Conservation (phyloP, 2,888 invertebrate species). For the Helobdella robusta region DNA sequence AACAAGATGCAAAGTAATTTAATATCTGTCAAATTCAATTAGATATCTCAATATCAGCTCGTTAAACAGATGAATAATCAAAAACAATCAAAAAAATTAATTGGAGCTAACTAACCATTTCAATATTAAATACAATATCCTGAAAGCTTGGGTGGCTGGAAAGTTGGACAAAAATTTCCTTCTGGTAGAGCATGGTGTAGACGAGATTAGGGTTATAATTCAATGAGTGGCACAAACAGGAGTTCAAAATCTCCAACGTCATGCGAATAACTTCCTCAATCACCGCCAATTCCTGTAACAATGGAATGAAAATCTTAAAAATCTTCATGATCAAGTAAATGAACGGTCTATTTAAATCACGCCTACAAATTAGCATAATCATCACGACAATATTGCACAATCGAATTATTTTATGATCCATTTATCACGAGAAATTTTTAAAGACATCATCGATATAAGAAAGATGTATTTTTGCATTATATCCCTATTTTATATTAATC, state of each 20-base stretch:
- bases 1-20: slow-evolving; percentile 60
- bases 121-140: slow-evolving; percentile 83
- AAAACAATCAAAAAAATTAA: not conserved
- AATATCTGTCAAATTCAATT: slow-evolving; percentile 54
- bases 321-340: too few relatives aligned
- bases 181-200: slow-evolving; percentile 85
- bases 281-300: slow-evolving; percentile 64
- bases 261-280: slow-evolving; percentile 91
- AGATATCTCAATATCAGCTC: not conserved
- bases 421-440: too few relatives aligned
- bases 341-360: too few relatives aligned
- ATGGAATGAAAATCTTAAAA: too few relatives aligned
- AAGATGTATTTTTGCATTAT: too few relatives aligned
- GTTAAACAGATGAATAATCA: not conserved
- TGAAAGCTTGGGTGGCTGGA: slow-evolving; percentile 79
- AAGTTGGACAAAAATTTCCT: slow-evolving; percentile 65
- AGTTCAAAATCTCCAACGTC: slow-evolving; percentile 93
- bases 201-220: slow-evolving; percentile 80
- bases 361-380: too few relatives aligned
- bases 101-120: slow-evolving; percentile 60
- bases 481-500: too few relatives aligned
- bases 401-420: too few relatives aligned
- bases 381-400: too few relatives aligned
- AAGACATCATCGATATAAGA: too few relatives aligned
- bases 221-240: slow-evolving; percentile 77